Percentiles rank a stretch among this genome's conserved stretches.
Conservation (phyloP, 1,140 invertebrate genomes). For the Dendroctonus ponderosae region DNA sequence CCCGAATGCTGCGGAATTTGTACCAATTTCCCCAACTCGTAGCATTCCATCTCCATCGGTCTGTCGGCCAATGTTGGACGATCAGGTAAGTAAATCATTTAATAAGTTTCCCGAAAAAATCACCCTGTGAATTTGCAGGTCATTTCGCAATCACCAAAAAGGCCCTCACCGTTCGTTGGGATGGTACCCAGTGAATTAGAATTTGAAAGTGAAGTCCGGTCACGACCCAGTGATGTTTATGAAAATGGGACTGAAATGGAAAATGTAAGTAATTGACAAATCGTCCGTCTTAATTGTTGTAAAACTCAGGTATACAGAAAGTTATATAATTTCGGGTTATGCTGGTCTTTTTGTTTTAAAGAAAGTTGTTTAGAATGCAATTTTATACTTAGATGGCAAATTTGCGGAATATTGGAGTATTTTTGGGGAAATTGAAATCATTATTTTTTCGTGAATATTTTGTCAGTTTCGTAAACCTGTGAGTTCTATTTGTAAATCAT, state of each 20-base stretch:
- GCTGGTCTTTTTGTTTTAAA: no score
- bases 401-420: no score
- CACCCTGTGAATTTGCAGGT: slow-evolving; percentile 43
- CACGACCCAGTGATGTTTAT: slow-evolving; percentile 58
- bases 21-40: slow-evolving; percentile 60
- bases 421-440: no score
- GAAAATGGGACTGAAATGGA: slow-evolving; percentile 50
- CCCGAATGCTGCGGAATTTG: slow-evolving; percentile 71
- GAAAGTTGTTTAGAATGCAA: no score
- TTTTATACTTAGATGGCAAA: no score
- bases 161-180: slow-evolving; percentile 57
- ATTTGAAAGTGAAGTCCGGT: slow-evolving; percentile 60
- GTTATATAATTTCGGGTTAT: no score
- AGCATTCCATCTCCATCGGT: slow-evolving; percentile 46
- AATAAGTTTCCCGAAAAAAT: neutral
- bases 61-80: slow-evolving; percentile 44
- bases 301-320: no score
- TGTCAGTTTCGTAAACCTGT: no score
- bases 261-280: no score
- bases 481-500: no score
- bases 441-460: no score
- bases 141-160: slow-evolving; percentile 65
- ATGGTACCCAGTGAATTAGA: slow-evolving; percentile 62
- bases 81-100: slow-evolving; percentile 46
- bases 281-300: no score